Evolutionary conservation across 2,888 invertebrate genomes (phyloP).

Genomic region (Leptopilina syphax): DNA sequence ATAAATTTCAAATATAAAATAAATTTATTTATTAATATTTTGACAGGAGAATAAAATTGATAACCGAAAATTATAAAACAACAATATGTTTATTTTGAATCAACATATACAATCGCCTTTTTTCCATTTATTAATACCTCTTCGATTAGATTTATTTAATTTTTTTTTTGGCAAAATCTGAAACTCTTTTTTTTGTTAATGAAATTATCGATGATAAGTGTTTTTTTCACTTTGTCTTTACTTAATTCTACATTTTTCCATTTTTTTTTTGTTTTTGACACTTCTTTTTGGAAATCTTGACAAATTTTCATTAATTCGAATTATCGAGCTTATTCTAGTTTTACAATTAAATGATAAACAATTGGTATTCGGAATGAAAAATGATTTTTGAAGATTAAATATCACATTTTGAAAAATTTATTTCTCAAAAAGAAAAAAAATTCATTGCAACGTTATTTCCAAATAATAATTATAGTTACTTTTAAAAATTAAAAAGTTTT

Average conservation of each 20-base stretch:
- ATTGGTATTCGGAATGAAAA: constrained; percentile 1
- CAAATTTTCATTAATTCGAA: neutral
- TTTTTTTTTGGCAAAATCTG: neutral
- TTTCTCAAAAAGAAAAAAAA: neutral
- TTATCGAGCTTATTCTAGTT: neutral
- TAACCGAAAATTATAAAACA: constrained; percentile 63
- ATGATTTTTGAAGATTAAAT: too few relatives aligned
- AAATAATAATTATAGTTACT: too few relatives aligned
- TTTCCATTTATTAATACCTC: constrained; percentile 6
- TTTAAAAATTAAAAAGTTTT: too few relatives aligned
- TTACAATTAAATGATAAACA: neutral
- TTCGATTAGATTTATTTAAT: neutral
- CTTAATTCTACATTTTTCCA: neutral
- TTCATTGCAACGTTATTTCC: neutral
- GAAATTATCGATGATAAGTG: neutral
- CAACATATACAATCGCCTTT: constrained; percentile 68
- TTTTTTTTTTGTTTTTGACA: neutral
- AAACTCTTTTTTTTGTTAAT: neutral
- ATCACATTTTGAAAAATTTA: constrained; percentile 1
- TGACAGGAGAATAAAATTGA: neutral
- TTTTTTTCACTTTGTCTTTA: neutral
- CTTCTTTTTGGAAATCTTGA: neutral
- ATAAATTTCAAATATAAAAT: too few relatives aligned
- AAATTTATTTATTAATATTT: too few relatives aligned
- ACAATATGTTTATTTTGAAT: constrained; percentile 70